Evolutionary conservation across 2,113 vertebrate species (phyloP).

Genomic region (Salminus brasiliensis): DNA sequence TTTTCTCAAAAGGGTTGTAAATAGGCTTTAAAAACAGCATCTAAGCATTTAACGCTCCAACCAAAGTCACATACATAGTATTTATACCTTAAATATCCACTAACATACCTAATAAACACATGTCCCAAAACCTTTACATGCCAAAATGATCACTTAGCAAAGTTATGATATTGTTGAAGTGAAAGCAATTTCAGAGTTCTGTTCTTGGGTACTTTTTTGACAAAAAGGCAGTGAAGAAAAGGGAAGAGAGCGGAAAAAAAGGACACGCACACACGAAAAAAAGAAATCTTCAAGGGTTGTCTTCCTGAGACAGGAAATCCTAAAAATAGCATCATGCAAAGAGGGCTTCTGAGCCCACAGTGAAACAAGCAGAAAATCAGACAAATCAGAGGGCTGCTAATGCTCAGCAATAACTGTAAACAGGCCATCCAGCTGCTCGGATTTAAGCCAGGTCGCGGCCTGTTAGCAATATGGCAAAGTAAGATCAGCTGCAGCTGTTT

Average conservation of each 20-base stretch:
- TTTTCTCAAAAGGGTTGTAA: too few species aligned
- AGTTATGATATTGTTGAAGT: too few species aligned
- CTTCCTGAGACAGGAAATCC: slow-evolving; percentile 54
- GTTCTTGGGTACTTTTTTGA: neutral
- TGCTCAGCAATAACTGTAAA: slow-evolving; percentile 9
- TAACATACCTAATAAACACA: neutral
- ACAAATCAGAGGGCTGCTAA: slow-evolving; percentile 15
- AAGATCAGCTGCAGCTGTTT: slow-evolving; percentile 15
- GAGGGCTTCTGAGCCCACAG: slow-evolving; percentile 20
- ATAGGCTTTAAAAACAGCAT: too few species aligned
- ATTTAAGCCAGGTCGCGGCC: neutral
- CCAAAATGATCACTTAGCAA: neutral
- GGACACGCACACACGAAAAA: neutral
- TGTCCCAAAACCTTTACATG: too few species aligned
- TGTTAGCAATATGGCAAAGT: neutral
- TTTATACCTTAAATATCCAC: too few species aligned
- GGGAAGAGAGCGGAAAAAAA: slow-evolving; percentile 25
- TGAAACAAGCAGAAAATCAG: slow-evolving; percentile 24
- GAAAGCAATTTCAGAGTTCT: neutral
- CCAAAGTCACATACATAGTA: too few species aligned
- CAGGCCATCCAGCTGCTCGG: slow-evolving; percentile 8
- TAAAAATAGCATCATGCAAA: slow-evolving; percentile 49
- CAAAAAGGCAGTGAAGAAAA: too few species aligned
- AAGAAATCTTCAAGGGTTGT: slow-evolving; percentile 27
- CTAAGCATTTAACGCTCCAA: too few species aligned